Evolutionary conservation across 1,140 invertebrate species (phyloP).

Genomic region (Gerris buenoi): DNA sequence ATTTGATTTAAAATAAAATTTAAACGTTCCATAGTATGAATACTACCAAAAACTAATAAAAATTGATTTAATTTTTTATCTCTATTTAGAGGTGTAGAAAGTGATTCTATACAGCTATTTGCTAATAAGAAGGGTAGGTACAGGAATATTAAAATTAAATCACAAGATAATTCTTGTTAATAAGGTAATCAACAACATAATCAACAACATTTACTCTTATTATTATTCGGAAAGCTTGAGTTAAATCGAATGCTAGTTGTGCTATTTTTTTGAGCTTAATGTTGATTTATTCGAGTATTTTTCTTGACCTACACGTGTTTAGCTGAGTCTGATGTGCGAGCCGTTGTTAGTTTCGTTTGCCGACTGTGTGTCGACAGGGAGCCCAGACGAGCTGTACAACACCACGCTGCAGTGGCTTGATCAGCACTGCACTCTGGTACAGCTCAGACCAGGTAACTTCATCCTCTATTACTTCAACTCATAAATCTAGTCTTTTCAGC

Average conservation of each 20-base stretch:
- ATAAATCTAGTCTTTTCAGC: too few species aligned
- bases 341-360: constrained; percentile 80
- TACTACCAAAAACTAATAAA: too few species aligned
- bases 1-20: too few species aligned
- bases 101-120: too few species aligned
- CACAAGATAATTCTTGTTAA: not conserved
- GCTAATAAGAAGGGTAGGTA: too few species aligned
- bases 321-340: constrained; percentile 84
- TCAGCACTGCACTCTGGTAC: constrained; percentile 83
- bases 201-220: not conserved
- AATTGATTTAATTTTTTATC: too few species aligned
- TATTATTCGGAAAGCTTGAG: not conserved
- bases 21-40: too few species aligned
- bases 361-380: constrained; percentile 76
- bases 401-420: constrained; percentile 87
- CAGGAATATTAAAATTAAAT: constrained; percentile 28
- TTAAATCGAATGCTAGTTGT: not conserved
- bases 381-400: constrained; percentile 77
- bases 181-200: not conserved
- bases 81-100: too few species aligned
- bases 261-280: not conserved
- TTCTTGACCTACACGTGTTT: too few species aligned
- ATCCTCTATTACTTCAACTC: too few species aligned
- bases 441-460: constrained; percentile 79
- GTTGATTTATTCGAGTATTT: not conserved